Evolutionary conservation across 2,113 vertebrate genomes (phyloP).

Genomic region (Callipepla squamata): DNA sequence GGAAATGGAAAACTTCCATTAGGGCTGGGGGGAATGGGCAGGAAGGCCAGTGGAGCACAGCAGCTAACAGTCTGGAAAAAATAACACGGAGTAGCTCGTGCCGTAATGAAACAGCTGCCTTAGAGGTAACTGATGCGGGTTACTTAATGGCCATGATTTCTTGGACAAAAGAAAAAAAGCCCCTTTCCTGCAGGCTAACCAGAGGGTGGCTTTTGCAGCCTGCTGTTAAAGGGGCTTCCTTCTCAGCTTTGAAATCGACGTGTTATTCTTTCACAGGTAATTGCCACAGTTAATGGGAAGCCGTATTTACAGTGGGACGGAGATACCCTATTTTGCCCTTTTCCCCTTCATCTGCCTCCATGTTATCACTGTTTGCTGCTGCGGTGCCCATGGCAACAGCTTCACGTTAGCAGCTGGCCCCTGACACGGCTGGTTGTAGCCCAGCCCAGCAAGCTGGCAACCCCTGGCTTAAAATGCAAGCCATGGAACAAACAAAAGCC

Average conservation of each 20-base stretch:
- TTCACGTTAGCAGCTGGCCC: neutral
- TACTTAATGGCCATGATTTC: constrained; percentile 47
- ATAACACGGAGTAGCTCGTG: neutral
- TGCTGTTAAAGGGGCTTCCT: constrained; percentile 47
- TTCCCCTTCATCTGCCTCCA: constrained; percentile 43
- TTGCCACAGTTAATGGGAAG: constrained; percentile 73
- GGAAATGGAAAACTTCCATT: neutral
- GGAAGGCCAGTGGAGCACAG: neutral
- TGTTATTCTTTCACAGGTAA: constrained; percentile 44
- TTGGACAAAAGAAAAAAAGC: neutral
- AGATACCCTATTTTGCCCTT: constrained; percentile 59
- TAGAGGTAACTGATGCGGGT: constrained; percentile 47
- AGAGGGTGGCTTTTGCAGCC: constrained; percentile 35
- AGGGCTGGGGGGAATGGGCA: neutral
- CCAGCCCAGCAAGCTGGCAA: neutral
- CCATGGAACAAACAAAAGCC: accelerated
- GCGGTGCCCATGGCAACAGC: constrained; percentile 69
- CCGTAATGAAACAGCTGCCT: constrained; percentile 41
- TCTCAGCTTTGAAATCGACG: neutral
- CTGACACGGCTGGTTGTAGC: neutral
- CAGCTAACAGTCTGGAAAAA: constrained; percentile 49
- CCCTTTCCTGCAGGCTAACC: constrained; percentile 39
- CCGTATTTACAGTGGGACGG: constrained; percentile 53
- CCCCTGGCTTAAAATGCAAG: neutral
- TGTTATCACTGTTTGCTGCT: constrained; percentile 42